Conservation (phyloP, 2,113 vertebrate species). For the Strigops habroptila region DNA sequence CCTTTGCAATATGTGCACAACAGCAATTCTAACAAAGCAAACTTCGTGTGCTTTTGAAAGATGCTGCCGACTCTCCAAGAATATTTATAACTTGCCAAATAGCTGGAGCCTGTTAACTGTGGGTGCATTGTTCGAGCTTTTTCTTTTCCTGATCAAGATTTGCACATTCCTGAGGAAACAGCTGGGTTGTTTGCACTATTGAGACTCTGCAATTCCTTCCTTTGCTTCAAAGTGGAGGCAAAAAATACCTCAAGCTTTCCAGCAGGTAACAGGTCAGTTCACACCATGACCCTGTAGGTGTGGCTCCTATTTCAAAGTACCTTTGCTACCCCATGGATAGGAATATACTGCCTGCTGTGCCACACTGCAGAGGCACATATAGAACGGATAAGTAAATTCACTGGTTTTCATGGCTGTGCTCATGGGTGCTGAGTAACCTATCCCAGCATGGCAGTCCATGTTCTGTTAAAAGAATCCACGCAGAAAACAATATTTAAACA, state of each 20-base stretch:
- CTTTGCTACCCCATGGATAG: background rate
- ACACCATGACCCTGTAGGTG: rapidly evolving
- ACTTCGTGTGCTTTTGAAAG: background rate
- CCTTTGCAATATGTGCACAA: background rate
- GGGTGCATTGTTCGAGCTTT: background rate
- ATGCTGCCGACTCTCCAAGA: background rate
- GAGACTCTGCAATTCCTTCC: background rate
- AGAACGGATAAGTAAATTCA: background rate
- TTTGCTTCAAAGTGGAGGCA: background rate
- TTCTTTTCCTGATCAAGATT: background rate
- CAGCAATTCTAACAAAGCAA: conserved; percentile 23
- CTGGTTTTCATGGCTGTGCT: background rate
- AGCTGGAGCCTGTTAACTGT: background rate
- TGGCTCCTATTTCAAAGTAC: background rate
- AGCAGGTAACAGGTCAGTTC: background rate
- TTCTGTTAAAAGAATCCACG: background rate
- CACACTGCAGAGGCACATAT: background rate
- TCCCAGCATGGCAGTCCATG: background rate
- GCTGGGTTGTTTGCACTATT: background rate
- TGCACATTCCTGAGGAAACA: background rate
- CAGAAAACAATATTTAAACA: background rate
- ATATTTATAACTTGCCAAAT: conserved; percentile 17
- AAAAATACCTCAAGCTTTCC: background rate
- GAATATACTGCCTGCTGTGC: background rate
- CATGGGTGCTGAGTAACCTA: background rate